These are phyloP conservation scores for Trachelus troglodyta DNA, from an alignment of 2,888 invertebrate genomes.

Conservation along the genomic window DNA sequence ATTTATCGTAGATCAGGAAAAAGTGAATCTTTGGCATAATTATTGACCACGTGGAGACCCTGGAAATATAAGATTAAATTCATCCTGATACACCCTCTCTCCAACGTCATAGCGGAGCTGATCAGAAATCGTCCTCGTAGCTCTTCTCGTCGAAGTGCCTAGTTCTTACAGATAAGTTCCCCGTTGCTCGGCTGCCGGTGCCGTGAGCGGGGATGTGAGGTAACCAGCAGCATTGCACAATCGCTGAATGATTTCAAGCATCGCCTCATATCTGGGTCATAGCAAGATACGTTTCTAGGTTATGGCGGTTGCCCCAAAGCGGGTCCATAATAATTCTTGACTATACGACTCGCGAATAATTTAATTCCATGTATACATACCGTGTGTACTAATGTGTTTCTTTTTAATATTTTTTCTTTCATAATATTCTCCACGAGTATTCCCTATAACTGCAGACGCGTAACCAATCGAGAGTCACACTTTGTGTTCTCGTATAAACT, in stretches of 20 bases:
- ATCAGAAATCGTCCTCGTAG: neutral
- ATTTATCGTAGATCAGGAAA: neutral
- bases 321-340: constrained; percentile 27
- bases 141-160: constrained; percentile 32
- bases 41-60: neutral
- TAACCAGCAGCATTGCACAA: constrained; percentile 64
- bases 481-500: neutral
- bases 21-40: neutral
- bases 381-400: neutral
- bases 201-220: constrained; percentile 56
- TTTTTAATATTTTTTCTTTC: neutral
- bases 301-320: constrained; percentile 64
- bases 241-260: constrained; percentile 67
- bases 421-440: neutral
- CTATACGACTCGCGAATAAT: neutral
- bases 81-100: neutral
- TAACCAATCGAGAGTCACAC: neutral
- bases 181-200: constrained; percentile 48
- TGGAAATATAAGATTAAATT: neutral
- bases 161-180: constrained; percentile 53
- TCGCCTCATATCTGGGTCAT: constrained; percentile 67
- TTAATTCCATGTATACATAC: neutral
- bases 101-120: neutral
- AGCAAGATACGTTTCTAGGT: constrained; percentile 67
- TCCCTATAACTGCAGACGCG: neutral